A percentile compares a stretch with the other conserved stretches of the same genome.
These are phyloP conservation scores for Chaenogobius annularis DNA, from an alignment of 2,113 vertebrate species.

Conservation along the genomic window DNA sequence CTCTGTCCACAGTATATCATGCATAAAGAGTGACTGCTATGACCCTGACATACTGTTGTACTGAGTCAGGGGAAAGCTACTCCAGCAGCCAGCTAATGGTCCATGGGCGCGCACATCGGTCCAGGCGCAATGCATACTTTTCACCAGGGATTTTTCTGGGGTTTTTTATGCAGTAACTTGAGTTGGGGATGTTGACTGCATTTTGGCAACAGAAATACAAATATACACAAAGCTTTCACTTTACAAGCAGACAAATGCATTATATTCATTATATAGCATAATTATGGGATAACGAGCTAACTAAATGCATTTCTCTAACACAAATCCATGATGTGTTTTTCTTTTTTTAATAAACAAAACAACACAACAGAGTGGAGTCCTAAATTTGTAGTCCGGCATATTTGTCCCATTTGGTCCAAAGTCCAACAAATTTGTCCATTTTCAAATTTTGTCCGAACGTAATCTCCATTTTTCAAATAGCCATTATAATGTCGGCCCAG, in stretches of 20 bases:
- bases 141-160: not conserved
- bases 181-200: not conserved
- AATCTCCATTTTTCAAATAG: too few species aligned
- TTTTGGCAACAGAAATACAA: not conserved
- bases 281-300: not conserved
- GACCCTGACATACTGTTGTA: slow-evolving; percentile 32
- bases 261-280: not conserved
- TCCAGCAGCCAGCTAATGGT: slow-evolving; percentile 44
- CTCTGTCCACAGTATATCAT: slow-evolving; percentile 29
- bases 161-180: not conserved
- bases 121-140: slow-evolving; percentile 12
- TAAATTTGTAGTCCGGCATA: too few species aligned
- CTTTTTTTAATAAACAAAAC: too few species aligned
- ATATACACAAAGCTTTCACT: not conserved
- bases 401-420: too few species aligned
- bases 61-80: slow-evolving; percentile 52
- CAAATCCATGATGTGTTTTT: too few species aligned
- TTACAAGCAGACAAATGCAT: not conserved
- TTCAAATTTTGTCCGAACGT: too few species aligned
- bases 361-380: too few species aligned
- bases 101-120: slow-evolving; percentile 35
- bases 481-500: too few species aligned
- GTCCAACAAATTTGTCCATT: too few species aligned
- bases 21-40: slow-evolving; percentile 33
- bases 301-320: not conserved